Evolutionary conservation across 2,888 invertebrate species (phyloP).

Genomic region (Tanytarsus gracilentus): DNA sequence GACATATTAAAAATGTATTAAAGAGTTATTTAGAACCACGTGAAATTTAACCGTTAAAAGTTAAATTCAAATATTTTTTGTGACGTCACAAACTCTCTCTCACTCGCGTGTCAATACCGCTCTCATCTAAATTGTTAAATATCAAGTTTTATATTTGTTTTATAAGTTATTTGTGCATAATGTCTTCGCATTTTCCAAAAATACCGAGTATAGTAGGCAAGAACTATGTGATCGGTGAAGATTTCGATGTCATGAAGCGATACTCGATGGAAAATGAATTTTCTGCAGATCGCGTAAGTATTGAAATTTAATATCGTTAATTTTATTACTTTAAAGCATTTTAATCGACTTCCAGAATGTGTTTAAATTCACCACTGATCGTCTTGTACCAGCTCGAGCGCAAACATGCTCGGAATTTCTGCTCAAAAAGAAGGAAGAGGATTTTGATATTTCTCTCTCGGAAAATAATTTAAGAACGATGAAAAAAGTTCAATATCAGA

Average conservation of each 20-base stretch:
- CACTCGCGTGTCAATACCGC: too few species aligned
- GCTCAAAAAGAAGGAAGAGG: background rate
- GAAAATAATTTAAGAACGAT: conserved; percentile 9
- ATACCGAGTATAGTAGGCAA: background rate
- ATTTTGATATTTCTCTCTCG: background rate
- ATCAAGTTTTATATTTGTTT: too few species aligned
- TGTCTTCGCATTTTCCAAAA: conserved; percentile 1
- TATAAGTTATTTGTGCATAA: too few species aligned
- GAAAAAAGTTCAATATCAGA: conserved; percentile 14
- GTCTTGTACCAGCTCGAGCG: background rate
- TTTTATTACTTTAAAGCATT: background rate
- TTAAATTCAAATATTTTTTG: too few species aligned
- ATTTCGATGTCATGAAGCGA: conserved; percentile 15
- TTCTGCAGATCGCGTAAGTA: background rate
- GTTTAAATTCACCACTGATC: background rate
- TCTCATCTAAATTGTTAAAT: too few species aligned
- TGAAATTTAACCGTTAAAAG: too few species aligned
- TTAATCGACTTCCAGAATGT: background rate
- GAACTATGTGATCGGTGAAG: background rate
- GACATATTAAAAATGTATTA: too few species aligned
- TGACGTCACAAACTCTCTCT: too few species aligned
- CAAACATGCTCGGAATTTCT: background rate
- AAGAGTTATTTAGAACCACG: too few species aligned
- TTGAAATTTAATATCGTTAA: background rate
- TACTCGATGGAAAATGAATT: background rate